phyloP scores from a whole-genome alignment of 2,797 vertebrate genomes.

The Phrynocephalus forsythii region DNA sequence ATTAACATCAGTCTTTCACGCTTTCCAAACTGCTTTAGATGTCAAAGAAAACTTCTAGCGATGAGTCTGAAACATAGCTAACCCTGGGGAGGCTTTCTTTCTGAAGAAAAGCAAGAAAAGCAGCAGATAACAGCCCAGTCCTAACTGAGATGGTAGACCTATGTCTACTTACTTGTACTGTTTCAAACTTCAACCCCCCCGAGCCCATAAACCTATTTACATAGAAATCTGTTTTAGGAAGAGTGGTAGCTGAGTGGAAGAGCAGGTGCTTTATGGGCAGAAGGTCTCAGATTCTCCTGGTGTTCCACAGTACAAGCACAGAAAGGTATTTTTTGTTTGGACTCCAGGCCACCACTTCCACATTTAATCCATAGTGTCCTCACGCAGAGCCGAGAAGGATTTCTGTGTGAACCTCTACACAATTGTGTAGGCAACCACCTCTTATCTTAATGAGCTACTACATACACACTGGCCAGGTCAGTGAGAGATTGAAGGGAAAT shows the following conservation, averaged over 20 bases:
- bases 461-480: too few relatives aligned
- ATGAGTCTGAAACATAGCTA: not conserved
- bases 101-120: not conserved
- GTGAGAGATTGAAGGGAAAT: too few relatives aligned
- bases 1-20: conserved; percentile 19
- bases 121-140: not conserved
- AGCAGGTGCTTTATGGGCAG: too few relatives aligned
- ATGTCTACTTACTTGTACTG: not conserved
- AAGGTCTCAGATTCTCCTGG: too few relatives aligned
- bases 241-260: not conserved
- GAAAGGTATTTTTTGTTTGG: too few relatives aligned
- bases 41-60: conserved; percentile 34
- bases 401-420: too few relatives aligned
- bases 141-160: not conserved
- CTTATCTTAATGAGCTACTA: too few relatives aligned
- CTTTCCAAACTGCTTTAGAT: conserved; percentile 33
- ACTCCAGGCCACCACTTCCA: too few relatives aligned
- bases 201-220: not conserved
- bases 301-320: too few relatives aligned
- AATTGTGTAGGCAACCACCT: too few relatives aligned
- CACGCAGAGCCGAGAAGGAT: too few relatives aligned
- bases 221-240: not conserved
- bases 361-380: too few relatives aligned
- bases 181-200: not conserved
- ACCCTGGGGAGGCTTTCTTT: not conserved